Conservation (phyloP, 2,888 invertebrate species). For the Hyles lineata region DNA sequence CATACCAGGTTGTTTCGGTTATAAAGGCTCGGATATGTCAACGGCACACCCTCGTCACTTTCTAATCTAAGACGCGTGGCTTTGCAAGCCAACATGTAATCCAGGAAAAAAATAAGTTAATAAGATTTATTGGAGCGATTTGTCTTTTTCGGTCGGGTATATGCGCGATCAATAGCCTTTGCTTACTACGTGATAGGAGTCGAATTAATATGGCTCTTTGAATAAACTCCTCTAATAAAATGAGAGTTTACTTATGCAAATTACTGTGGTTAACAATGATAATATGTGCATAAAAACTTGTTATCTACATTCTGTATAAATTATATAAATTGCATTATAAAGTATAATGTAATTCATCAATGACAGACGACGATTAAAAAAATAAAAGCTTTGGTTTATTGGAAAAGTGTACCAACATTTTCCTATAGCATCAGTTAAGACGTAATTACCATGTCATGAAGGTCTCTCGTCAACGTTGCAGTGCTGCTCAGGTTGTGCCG, state of each 20-base stretch:
- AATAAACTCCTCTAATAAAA: not conserved
- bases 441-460: too few species aligned
- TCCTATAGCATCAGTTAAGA: too few species aligned
- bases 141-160: not conserved
- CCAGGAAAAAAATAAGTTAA: constrained; percentile 25
- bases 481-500: too few species aligned
- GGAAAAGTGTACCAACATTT: not conserved
- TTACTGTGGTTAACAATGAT: not conserved
- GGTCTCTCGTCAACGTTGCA: too few species aligned
- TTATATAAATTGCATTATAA: not conserved
- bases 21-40: constrained; percentile 31
- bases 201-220: not conserved
- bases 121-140: constrained; percentile 18
- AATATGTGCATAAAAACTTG: not conserved
- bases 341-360: not conserved
- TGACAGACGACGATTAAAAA: not conserved
- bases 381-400: not conserved
- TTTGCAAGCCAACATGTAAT: constrained; percentile 30
- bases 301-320: not conserved
- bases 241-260: not conserved
- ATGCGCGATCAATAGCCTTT: not conserved
- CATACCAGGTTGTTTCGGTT: constrained; percentile 11
- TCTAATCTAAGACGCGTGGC: constrained; percentile 33
- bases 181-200: not conserved
- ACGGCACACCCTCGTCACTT: constrained; percentile 37